Percentiles rank a stretch among this genome's conserved stretches.
These are phyloP conservation scores for Euphydryas editha DNA, from an alignment of 2,888 invertebrate species.

Conservation along the genomic window DNA sequence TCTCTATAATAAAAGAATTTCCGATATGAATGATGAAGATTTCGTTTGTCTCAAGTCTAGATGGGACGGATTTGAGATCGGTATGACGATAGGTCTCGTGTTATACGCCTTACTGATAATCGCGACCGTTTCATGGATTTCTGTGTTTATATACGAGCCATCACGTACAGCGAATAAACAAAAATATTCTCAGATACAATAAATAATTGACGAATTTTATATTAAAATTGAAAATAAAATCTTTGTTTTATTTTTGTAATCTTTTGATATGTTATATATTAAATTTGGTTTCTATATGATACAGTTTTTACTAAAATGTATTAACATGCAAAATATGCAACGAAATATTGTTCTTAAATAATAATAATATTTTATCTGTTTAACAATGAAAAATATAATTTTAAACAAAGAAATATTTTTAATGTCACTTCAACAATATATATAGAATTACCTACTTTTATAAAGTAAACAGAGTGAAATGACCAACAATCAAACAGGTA, in stretches of 20 bases:
- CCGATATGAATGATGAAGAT: slow-evolving; percentile 27
- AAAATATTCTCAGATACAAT: slow-evolving; percentile 20
- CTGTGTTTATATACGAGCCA: slow-evolving; percentile 18
- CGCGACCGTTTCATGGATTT: slow-evolving; percentile 23
- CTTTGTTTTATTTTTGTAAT: too few relatives aligned
- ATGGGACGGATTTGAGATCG: background rate
- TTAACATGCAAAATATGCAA: background rate
- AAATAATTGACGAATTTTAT: background rate
- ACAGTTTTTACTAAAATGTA: background rate
- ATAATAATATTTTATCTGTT: background rate
- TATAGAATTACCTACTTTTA: slow-evolving; percentile 30
- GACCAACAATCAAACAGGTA: slow-evolving; percentile 62
- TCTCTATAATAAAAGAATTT: slow-evolving; percentile 29
- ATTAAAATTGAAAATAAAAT: background rate
- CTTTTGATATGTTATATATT: too few relatives aligned
- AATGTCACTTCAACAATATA: background rate
- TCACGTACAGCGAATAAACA: slow-evolving; percentile 5
- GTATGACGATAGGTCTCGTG: slow-evolving; percentile 13
- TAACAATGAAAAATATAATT: background rate
- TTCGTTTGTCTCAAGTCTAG: slow-evolving; percentile 17
- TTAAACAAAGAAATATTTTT: background rate
- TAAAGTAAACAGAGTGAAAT: slow-evolving; percentile 59
- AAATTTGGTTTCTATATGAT: too few relatives aligned
- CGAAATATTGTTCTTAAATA: too few relatives aligned
- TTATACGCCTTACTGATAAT: slow-evolving; percentile 14